Evolutionary conservation across 2,113 vertebrate species (phyloP).

Genomic region (Columba livia): DNA sequence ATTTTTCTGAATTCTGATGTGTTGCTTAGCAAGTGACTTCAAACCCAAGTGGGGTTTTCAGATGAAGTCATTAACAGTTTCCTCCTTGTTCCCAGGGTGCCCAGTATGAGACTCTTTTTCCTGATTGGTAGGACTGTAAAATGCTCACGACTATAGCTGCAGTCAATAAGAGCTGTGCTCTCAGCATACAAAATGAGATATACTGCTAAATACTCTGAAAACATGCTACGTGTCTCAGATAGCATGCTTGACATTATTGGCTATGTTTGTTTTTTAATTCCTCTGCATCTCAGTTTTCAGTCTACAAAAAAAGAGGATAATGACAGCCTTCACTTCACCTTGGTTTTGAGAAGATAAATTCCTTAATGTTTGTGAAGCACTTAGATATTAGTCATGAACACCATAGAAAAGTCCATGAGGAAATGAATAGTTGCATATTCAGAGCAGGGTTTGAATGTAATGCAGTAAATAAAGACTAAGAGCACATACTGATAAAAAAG

Average conservation of each 20-base stretch:
- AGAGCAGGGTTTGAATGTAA: background rate
- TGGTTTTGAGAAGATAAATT: background rate
- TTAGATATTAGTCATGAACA: background rate
- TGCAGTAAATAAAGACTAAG: background rate
- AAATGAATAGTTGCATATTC: background rate
- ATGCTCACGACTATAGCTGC: background rate
- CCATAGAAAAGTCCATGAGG: background rate
- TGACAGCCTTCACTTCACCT: background rate
- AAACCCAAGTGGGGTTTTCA: background rate
- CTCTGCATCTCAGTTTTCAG: background rate
- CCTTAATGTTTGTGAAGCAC: background rate
- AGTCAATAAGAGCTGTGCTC: conserved; percentile 10
- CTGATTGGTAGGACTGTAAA: conserved; percentile 19
- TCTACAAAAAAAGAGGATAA: background rate
- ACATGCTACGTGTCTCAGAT: background rate
- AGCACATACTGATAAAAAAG: background rate
- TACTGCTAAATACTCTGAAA: background rate
- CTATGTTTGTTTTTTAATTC: background rate
- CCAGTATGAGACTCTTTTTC: background rate
- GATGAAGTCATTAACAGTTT: conserved; percentile 2
- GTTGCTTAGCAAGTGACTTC: conserved; percentile 6
- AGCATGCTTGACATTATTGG: background rate
- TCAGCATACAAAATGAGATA: background rate
- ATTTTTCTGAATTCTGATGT: background rate
- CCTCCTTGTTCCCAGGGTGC: background rate